A percentile compares a stretch with the other conserved stretches of the same genome.
These are phyloP conservation scores for Prunella strophiata DNA, from an alignment of 2,797 vertebrate genomes.

Conservation along the genomic window DNA sequence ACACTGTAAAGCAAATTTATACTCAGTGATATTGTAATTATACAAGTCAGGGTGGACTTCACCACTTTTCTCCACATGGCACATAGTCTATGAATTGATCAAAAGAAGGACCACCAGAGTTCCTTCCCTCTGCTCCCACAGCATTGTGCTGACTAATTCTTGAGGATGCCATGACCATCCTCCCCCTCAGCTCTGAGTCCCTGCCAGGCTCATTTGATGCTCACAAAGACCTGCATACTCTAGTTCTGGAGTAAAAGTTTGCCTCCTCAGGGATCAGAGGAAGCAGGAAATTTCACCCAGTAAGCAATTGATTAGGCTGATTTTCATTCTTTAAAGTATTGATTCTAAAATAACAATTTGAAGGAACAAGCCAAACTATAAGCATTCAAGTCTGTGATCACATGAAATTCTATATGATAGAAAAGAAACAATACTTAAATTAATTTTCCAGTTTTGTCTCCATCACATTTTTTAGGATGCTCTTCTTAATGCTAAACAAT, in stretches of 20 bases:
- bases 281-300: not conserved
- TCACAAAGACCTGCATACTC: not conserved
- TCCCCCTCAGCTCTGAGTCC: not conserved
- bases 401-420: not conserved
- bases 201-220: not conserved
- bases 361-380: not conserved
- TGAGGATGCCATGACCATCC: fast-evolving
- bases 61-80: not conserved
- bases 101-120: not conserved
- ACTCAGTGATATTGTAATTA: not conserved
- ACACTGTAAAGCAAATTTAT: not conserved
- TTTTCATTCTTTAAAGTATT: not conserved
- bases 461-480: not conserved
- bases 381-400: not conserved
- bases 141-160: not conserved
- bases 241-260: not conserved
- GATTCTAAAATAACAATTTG: not conserved
- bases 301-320: not conserved
- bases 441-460: not conserved
- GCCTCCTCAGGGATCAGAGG: not conserved
- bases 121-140: not conserved
- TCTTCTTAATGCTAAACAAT: not conserved
- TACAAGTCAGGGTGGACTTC: not conserved
- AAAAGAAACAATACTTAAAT: not conserved
- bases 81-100: not conserved